Evolutionary conservation across 2,113 vertebrate genomes (phyloP), one percentile per base, ranked within the genome.

Genomic region (Clinocottus analis): DNA sequence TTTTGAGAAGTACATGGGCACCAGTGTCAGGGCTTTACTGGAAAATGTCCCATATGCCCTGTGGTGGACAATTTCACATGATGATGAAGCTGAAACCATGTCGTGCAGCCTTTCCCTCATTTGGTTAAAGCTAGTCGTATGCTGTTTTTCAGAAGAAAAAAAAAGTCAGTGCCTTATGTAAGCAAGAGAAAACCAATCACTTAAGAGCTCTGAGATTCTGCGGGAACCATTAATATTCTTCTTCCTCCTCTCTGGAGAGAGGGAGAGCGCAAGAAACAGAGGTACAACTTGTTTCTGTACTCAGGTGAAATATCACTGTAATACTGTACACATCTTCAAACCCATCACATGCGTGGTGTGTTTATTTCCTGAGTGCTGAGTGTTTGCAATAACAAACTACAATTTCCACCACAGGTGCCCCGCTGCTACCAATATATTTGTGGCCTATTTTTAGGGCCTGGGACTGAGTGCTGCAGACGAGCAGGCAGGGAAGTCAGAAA

Each of bases 361-460:
- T 59, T 59, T 21, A 33, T 60, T 60, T 60, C 29, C 58, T 60
- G 58, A 60, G 29, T 60, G 58, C 27, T 58, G 55, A 29, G 25
- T 31, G 14, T 17, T 59, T 31, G 8, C 29, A 33, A 19, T 21
- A 51, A n/a, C 21, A 53, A 53, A 53, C 49, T 53, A 19, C 17
- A 60, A 33, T 33, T 60, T 60, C 29, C 16, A 27, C 23, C 23
- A 56, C 23, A 60, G 25, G 53, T 56, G 23, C 53, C 53, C 53
- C 13, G 53, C 53, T 56, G 53, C 23, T 14, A 56, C 53, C 53
- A 23, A 56, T 17, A 27, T 69, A 5, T 58, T 13, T 70, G 2
- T 70, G 31, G 51, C 45, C 14, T 63, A 25, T 11, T 21, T 58
- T 17, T 14, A 25, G 14, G 14, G 31, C 29, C 27, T 19, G 14